Base-by-base conservation (phyloP, 35 echinoderm and acorn worm species). In the Anneissia japonica region DNA sequence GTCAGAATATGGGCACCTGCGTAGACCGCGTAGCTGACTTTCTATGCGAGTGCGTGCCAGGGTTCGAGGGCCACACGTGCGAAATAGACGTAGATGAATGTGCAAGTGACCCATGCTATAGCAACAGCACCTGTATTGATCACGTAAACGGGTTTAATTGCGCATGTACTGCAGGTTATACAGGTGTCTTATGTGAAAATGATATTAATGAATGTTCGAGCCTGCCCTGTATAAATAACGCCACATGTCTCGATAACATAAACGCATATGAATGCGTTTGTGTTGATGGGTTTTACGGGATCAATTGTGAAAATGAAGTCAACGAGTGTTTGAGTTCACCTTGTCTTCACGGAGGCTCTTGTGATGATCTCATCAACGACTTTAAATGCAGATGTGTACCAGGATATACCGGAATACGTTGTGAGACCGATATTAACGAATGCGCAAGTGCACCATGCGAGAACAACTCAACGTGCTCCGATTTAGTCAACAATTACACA, bases 61-160 rank as follows among this genome's bases (percentile, higher is more conserved):
- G 92, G 23, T 93, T 81, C 32, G 46, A 82, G 29, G 92, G 92
- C 35, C 38, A 36, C 23, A 37, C 36, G 17, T 93, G 92, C 30
- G 82, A 86, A 32, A 84, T 41, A 0, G 40, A 93, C 36, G 72
- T 86, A 37, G 86, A 93, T 77, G 77, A 89, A 73, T 89, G 87
- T 83, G 4, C 12, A 4, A 37, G 34, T 37, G 34, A 32, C 46
- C 78, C 87, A 16, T 89, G 87, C 38, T 21, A 46, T 38, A 41
- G 72, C 33, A 16, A 36, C 34, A 79, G 46, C 34, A 35, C 77
- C 4, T 89, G 87, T 74, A 33, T 74, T 45, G 87, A 89, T 80
- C 30, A 74, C 0, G 29, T 89, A 3, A 39, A 83, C 30, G 79
- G 36, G 1, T 89, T 82, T 74, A n/a, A 46, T 19, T 89, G 87